Conservation (phyloP, 2,888 invertebrate species). For the Drosophila lacicola region DNA sequence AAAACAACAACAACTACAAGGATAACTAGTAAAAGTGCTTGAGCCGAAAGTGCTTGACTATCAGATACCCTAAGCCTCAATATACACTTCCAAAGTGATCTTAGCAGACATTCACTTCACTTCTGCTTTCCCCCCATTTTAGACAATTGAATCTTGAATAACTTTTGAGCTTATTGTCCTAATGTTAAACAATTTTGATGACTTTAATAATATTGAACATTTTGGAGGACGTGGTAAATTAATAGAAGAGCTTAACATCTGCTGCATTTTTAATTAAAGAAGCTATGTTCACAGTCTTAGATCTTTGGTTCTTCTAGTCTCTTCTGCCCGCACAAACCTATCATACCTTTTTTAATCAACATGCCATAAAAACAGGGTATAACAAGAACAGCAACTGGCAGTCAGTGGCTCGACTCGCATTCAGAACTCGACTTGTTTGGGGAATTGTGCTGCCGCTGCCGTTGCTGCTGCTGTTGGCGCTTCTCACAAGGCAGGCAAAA, state of each 20-base stretch:
- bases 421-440: constrained; percentile 62
- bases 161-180: too few relatives aligned
- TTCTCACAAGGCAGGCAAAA: constrained; percentile 44
- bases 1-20: constrained; percentile 26
- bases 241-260: too few relatives aligned
- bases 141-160: too few relatives aligned
- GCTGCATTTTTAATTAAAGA: too few relatives aligned
- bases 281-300: too few relatives aligned
- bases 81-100: background rate
- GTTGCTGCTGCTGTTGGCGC: constrained; percentile 16
- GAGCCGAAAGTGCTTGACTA: background rate
- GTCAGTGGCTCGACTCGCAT: constrained; percentile 32
- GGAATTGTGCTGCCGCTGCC: constrained; percentile 56
- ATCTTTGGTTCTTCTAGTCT: too few relatives aligned
- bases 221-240: too few relatives aligned
- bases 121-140: background rate
- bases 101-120: background rate
- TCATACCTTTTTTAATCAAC: background rate
- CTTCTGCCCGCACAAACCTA: background rate
- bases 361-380: constrained; percentile 1
- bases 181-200: too few relatives aligned
- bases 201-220: too few relatives aligned
- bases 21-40: background rate
- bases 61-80: background rate
- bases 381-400: constrained; percentile 15